Evolutionary conservation across 2,888 invertebrate species (phyloP).

Genomic region (Chrysolina americana): DNA sequence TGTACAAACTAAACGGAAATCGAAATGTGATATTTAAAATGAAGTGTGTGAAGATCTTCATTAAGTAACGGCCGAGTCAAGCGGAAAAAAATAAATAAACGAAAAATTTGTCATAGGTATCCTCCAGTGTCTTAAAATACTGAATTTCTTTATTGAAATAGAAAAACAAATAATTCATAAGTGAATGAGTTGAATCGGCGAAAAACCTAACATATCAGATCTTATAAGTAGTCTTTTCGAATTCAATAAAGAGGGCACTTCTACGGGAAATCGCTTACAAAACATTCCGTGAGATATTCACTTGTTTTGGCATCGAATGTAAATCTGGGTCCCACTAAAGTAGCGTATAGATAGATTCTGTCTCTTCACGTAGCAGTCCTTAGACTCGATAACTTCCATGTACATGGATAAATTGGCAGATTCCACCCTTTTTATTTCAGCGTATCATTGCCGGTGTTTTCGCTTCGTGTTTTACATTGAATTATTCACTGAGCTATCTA

Average conservation of each 20-base stretch:
- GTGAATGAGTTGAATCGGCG: too few relatives aligned
- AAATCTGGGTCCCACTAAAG: conserved; percentile 19
- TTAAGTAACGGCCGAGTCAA: too few relatives aligned
- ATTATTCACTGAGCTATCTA: neutral
- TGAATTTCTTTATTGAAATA: too few relatives aligned
- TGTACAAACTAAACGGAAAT: too few relatives aligned
- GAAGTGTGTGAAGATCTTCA: too few relatives aligned
- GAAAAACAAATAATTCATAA: too few relatives aligned
- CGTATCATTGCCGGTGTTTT: neutral
- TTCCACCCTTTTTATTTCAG: conserved; percentile 16
- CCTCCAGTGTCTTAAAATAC: too few relatives aligned
- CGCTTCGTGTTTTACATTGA: neutral
- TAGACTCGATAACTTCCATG: conserved; percentile 31
- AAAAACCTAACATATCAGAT: too few relatives aligned
- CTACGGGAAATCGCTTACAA: conserved; percentile 10
- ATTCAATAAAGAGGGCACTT: neutral
- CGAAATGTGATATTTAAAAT: too few relatives aligned
- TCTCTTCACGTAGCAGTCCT: conserved; percentile 10
- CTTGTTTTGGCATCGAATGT: conserved; percentile 13
- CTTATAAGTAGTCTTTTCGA: neutral
- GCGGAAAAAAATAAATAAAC: too few relatives aligned
- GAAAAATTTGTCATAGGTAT: neutral
- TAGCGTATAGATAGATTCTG: neutral
- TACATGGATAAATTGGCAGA: conserved; percentile 38
- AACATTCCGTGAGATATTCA: conserved; percentile 9